Percentiles rank a stretch among this genome's conserved stretches.
These are phyloP conservation scores for Malurus melanocephalus DNA, from an alignment of 2,113 vertebrate genomes.

Conservation along the genomic window DNA sequence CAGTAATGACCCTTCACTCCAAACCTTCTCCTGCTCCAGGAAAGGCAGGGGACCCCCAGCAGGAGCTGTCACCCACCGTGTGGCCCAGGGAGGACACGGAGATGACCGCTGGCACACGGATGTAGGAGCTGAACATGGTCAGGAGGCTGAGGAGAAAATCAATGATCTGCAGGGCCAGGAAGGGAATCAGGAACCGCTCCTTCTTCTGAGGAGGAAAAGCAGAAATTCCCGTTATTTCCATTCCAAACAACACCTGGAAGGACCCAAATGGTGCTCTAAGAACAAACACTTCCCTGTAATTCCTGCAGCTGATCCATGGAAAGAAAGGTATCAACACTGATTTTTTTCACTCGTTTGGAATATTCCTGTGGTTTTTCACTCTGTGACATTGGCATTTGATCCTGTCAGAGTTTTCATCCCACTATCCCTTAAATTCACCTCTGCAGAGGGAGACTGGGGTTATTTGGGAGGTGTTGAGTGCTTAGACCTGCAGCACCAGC, in stretches of 20 bases:
- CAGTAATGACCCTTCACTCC: not conserved
- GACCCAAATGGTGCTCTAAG: not conserved
- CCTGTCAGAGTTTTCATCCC: not conserved
- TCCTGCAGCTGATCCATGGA: not conserved
- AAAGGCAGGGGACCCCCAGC: not conserved
- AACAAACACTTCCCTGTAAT: not conserved
- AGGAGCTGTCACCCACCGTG: constrained; percentile 43
- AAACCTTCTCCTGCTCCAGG: too few species aligned
- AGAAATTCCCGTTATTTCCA: not conserved
- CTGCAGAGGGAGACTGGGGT: not conserved
- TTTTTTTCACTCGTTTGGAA: not conserved
- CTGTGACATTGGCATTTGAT: too few species aligned
- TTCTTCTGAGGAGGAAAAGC: constrained; percentile 52
- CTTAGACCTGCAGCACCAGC: not conserved
- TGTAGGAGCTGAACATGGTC: constrained; percentile 71
- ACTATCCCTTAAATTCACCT: not conserved
- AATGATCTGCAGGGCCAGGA: constrained; percentile 75
- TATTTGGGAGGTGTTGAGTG: rapidly evolving
- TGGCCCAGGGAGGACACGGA: constrained; percentile 38
- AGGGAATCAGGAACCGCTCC: constrained; percentile 73
- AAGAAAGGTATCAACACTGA: not conserved
- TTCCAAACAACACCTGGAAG: not conserved
- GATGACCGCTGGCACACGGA: constrained; percentile 64
- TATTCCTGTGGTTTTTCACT: not conserved
- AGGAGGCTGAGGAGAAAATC: constrained; percentile 77